Evolutionary conservation across 2,888 invertebrate species (phyloP), one percentile per base, ranked within the genome.

Genomic region (Xestia ashworthii): DNA sequence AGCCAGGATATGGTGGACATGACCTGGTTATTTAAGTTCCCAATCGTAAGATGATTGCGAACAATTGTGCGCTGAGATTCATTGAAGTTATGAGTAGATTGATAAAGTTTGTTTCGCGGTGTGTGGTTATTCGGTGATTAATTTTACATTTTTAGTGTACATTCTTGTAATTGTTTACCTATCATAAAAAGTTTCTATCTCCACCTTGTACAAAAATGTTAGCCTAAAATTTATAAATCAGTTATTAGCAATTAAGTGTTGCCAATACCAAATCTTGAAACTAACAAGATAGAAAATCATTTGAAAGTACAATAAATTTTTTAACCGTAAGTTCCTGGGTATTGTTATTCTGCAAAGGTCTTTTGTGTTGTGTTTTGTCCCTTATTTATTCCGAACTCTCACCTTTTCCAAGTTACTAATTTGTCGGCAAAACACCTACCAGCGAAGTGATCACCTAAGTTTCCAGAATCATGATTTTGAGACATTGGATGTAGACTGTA

Each of bases 1-100:
- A 83, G 85, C 74, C 87, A 85, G 87, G 81, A 86, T 91, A 90
- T 83, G 67, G 86, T 88, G 89, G 90, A 90, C 87, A 89, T 89
- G 87, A 89, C 88, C 79, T 71, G 77, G 55, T 85, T 86, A 81
- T 82, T 81, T 80, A 82, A 82, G 76, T 80, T 80, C 78, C 74
- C 68, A 78, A 70, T 74, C 68, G 58, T 81, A 83, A 83, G 83
- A 86, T 84, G 71, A 83, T 83, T 77, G 65, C 68, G 55, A 53
- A 22, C 64, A 46, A 83, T 64, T 76, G 70, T 66, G 68, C 62
- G 65, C 53, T 70, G 65, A 64, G 62, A 70, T 79, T 69, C 53
- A 22, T 41, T 62, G 66, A 72, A 50, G 38, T 25, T 46, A 65
- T 25, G 38, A 66, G n/a, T 69, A 16, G 32, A 32, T 67, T 66